These are phyloP conservation scores for Macrosteles quadrilineatus DNA, from an alignment of 1,140 invertebrate genomes.

Conservation along the genomic window DNA sequence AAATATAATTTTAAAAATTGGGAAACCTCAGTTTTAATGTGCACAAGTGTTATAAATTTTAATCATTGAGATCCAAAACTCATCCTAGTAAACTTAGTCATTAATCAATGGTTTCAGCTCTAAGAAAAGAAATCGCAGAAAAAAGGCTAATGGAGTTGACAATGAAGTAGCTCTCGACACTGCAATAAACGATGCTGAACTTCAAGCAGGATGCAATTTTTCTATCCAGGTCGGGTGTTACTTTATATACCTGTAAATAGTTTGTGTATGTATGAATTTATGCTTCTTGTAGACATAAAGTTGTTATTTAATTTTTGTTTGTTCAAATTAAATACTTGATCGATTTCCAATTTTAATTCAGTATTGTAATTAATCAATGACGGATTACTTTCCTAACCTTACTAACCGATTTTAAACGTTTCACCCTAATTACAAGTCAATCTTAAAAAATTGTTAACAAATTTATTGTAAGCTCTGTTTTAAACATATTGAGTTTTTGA, in stretches of 20 bases:
- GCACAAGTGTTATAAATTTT: neutral
- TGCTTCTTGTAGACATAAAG: neutral
- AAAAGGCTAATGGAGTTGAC: constrained; percentile 34
- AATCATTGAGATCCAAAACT: neutral
- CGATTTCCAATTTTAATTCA: neutral
- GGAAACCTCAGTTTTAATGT: neutral
- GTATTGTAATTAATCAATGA: too few relatives aligned
- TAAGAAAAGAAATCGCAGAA: constrained; percentile 38
- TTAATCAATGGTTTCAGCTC: constrained; percentile 32
- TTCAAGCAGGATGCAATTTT: constrained; percentile 37
- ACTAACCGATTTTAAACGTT: too few relatives aligned
- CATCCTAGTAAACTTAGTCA: neutral
- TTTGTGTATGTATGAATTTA: neutral
- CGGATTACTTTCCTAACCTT: too few relatives aligned
- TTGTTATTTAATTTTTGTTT: constrained; percentile 4
- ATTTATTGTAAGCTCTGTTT: too few relatives aligned
- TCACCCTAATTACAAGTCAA: too few relatives aligned
- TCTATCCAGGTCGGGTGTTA: constrained; percentile 34
- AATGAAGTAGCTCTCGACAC: constrained; percentile 22
- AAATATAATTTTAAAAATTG: neutral
- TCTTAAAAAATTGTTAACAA: too few relatives aligned
- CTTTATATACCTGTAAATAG: too few relatives aligned
- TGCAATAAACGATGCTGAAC: constrained; percentile 34
- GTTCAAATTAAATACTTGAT: neutral
- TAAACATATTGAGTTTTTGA: too few relatives aligned